Evolutionary conservation across 2,113 vertebrate genomes (phyloP), one percentile per base, ranked within the genome.

Genomic region (Dermatemys mawii): DNA sequence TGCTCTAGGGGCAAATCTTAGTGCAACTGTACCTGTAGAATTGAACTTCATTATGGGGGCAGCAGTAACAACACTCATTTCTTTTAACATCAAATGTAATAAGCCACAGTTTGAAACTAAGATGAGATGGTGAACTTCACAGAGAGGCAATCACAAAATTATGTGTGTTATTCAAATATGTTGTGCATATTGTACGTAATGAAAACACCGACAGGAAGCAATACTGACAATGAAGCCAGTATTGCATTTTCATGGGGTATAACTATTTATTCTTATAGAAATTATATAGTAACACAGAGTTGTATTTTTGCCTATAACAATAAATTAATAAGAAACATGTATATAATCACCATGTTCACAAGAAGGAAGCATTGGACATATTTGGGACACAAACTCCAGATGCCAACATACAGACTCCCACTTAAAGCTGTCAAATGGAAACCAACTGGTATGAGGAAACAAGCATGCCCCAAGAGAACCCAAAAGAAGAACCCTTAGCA

Each of bases 31-130:
- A 93, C 50, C 55, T 76, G 83, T 26, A 14, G 50, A 83, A 60
- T 38, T 5, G 0, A 1, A 55, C 0, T 51, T 70, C 38, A 53
- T 67, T 0, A 79, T 0, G 5, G 27, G 2, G 41, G 54, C 79
- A 50, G 0, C 24, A 29, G 63, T 63, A 83, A 41, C 19, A 57
- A 11, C 0, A 4, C 44, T 46, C 29, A 27, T 41, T 50, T 67
- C n/a, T 73, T 60, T 41, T 85, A 29, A 17, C 2, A 51, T 46
- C 1, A 46, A 51, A 78, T 1, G 11, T 21, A 88, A 78, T 80
- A 82, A 67, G 5, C 2, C 26, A 44, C 81, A 53, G 38, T 22
- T 70, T 49, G 49, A 60, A 63, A 79, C n/a, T 60, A 38, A 63
- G 53, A 44, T 67, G 4, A 38, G 35, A 84, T 29, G 44, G 48